Conservation (phyloP, 2,888 invertebrate genomes). For the Drymonia ruficornis region DNA sequence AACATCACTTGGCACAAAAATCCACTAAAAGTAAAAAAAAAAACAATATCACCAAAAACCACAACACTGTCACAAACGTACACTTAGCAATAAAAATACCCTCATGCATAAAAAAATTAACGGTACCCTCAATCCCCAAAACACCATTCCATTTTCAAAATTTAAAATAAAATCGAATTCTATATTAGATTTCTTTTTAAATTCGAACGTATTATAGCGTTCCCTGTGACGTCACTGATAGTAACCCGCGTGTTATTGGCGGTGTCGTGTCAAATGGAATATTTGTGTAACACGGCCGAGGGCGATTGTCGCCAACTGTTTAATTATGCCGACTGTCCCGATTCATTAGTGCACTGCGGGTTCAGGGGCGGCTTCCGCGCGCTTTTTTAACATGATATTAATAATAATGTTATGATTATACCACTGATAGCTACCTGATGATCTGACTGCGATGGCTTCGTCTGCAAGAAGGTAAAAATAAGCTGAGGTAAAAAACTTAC, state of each 20-base stretch:
- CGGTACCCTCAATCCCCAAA: neutral
- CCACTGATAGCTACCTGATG: no score
- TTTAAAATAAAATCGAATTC: no score
- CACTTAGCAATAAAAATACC: neutral
- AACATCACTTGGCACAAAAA: constrained; percentile 65
- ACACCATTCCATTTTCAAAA: no score
- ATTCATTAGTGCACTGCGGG: constrained; percentile 77
- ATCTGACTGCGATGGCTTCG: no score
- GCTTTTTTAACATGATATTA: constrained; percentile 11
- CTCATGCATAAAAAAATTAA: constrained; percentile 2
- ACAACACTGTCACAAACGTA: neutral
- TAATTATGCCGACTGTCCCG: constrained; percentile 80
- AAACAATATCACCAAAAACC: constrained; percentile 9
- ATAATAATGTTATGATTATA: neutral
- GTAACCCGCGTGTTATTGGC: constrained; percentile 26
- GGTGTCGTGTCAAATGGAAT: constrained; percentile 48
- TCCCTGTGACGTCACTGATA: constrained; percentile 1
- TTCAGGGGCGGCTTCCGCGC: constrained; percentile 64
- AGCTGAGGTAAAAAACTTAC: no score
- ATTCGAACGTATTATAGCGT: neutral
- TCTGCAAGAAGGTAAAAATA: no score
- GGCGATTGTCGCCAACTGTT: constrained; percentile 76
- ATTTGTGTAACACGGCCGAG: constrained; percentile 64
- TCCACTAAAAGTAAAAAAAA: constrained; percentile 2
- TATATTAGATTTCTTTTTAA: neutral